Percentiles rank a stretch among this genome's conserved stretches.
Evolutionary conservation across 2,113 vertebrate genomes (phyloP).

Genomic region (Stegastes partitus): DNA sequence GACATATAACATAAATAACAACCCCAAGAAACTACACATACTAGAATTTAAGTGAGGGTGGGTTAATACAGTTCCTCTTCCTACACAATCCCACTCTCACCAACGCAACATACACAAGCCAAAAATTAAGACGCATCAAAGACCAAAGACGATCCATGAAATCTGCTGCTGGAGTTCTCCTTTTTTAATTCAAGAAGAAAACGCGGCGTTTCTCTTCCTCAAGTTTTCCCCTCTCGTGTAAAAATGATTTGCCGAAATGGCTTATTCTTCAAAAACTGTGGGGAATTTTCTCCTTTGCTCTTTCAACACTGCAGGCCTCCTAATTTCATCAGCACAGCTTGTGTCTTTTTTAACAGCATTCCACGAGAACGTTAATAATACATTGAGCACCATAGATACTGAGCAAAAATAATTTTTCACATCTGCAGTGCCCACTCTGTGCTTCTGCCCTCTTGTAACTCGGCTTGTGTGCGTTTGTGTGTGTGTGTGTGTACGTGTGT

Average conservation of each 20-base stretch:
- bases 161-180: not conserved
- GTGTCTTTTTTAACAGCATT: constrained; percentile 47
- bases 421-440: constrained; percentile 62
- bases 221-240: constrained; percentile 3
- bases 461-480: constrained; percentile 8
- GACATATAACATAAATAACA: too few relatives aligned
- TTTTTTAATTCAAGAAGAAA: constrained; percentile 4
- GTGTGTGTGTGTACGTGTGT: constrained; percentile 25
- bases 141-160: not conserved
- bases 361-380: constrained; percentile 62
- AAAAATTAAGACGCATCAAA: not conserved
- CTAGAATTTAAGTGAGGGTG: too few relatives aligned
- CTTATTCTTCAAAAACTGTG: constrained; percentile 11
- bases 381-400: constrained; percentile 61
- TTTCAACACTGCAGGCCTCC: constrained; percentile 23
- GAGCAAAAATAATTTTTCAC: constrained; percentile 66
- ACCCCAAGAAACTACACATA: too few relatives aligned
- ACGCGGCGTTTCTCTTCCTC: not conserved
- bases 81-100: not conserved
- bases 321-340: constrained; percentile 43
- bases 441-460: constrained; percentile 61
- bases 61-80: too few relatives aligned
- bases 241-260: not conserved
- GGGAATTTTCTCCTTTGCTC: constrained; percentile 30
- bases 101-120: not conserved